Percentiles rank a stretch among this genome's conserved stretches.
Conservation (phyloP, 2,113 vertebrate species). For the Xiphorhynchus elegans region DNA sequence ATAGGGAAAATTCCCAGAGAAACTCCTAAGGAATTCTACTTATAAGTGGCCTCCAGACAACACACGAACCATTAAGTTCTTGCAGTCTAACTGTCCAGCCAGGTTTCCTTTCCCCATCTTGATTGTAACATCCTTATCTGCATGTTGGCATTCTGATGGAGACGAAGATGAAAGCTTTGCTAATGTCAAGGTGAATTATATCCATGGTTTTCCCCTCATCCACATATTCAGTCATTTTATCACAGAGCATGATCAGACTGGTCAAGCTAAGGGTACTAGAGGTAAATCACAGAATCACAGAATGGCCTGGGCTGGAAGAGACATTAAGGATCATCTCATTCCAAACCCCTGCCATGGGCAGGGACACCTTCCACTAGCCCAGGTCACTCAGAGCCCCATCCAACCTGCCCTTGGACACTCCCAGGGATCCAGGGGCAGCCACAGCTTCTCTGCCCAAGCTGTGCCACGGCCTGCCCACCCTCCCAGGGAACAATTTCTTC, state of each 20-base stretch:
- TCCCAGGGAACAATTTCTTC: neutral
- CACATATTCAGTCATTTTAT: neutral
- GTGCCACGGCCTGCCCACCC: neutral
- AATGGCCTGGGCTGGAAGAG: neutral
- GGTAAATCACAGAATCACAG: neutral
- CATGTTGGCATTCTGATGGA: neutral
- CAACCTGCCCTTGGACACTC: neutral
- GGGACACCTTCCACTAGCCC: neutral
- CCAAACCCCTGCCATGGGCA: neutral
- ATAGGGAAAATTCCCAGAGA: neutral
- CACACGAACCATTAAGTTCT: neutral
- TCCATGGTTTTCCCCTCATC: neutral
- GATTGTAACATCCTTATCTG: neutral
- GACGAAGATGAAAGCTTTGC: neutral
- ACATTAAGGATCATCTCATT: neutral
- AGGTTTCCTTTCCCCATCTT: neutral
- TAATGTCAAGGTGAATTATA: neutral
- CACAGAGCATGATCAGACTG: accelerated
- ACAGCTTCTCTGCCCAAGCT: neutral
- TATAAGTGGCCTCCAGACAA: neutral
- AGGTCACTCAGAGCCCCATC: neutral
- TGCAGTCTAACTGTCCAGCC: neutral
- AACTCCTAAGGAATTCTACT: neutral
- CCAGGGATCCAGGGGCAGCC: too few relatives aligned
- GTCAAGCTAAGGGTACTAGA: neutral